Conservation (phyloP, 2,113 vertebrate species). For the Shinisaurus crocodilurus region DNA sequence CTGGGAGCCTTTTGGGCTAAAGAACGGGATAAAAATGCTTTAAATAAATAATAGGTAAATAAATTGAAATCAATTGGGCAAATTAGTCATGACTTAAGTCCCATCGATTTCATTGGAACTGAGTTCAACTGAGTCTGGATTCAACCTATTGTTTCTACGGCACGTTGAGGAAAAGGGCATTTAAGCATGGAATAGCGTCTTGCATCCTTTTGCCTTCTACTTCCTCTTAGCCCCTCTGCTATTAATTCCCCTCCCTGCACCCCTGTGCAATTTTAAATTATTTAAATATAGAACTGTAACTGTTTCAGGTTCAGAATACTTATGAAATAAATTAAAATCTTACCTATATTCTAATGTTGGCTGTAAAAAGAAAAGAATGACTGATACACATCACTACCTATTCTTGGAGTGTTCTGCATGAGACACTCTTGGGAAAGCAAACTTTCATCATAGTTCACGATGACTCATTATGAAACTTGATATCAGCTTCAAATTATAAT, state of each 20-base stretch:
- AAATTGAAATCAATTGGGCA: not conserved
- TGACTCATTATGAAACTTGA: not conserved
- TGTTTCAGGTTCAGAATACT: not conserved
- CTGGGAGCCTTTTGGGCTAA: not conserved
- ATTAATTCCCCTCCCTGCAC: no score
- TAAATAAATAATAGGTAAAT: not conserved
- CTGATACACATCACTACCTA: not conserved
- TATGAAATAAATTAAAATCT: not conserved
- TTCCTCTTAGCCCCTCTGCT: not conserved
- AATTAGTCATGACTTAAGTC: not conserved
- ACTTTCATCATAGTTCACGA: not conserved
- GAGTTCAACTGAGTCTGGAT: not conserved
- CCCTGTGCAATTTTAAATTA: not conserved
- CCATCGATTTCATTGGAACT: not conserved
- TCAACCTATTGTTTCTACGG: not conserved
- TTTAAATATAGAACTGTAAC: not conserved
- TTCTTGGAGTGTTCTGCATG: not conserved
- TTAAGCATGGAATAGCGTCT: not conserved
- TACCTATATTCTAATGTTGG: not conserved
- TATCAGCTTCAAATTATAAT: constrained; percentile 15
- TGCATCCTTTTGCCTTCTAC: not conserved
- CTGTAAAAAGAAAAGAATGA: not conserved
- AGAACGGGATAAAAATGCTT: not conserved
- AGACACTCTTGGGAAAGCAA: constrained; percentile 1
- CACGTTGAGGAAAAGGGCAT: not conserved